Evolutionary conservation across 2,888 invertebrate genomes (phyloP).

Genomic region (Callyntrura sp.): DNA sequence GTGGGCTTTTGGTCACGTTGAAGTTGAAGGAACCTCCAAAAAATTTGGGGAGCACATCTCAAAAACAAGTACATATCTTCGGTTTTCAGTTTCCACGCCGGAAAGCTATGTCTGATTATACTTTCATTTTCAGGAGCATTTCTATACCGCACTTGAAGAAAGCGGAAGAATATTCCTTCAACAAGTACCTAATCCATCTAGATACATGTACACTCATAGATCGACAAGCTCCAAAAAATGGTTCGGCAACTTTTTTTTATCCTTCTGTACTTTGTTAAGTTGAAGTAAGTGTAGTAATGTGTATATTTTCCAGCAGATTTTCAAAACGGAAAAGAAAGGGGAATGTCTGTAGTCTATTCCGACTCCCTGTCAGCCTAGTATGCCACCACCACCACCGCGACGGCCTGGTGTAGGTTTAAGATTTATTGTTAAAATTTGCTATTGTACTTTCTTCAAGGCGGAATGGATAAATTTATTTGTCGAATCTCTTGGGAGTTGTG

Average conservation of each 20-base stretch:
- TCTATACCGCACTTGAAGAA: slow-evolving; percentile 21
- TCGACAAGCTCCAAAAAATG: slow-evolving; percentile 3
- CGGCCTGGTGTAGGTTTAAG: slow-evolving; percentile 18
- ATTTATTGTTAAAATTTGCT: slow-evolving; percentile 37
- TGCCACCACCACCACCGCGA: too few species aligned
- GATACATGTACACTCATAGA: too few species aligned
- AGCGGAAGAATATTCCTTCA: slow-evolving; percentile 10
- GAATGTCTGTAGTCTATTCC: not conserved
- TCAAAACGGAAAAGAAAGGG: not conserved
- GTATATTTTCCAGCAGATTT: too few species aligned
- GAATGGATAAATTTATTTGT: not conserved
- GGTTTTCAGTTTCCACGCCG: not conserved
- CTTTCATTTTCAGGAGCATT: slow-evolving; percentile 5
- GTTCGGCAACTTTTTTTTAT: too few species aligned
- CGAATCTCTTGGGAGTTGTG: slow-evolving; percentile 30
- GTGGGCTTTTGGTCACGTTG: not conserved
- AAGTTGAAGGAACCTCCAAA: not conserved
- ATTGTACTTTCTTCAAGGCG: not conserved
- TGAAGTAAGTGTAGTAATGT: too few species aligned
- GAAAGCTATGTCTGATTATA: not conserved
- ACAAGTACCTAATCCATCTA: slow-evolving; percentile 17
- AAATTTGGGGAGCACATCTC: not conserved
- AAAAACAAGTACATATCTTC: not conserved
- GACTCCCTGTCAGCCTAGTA: not conserved
- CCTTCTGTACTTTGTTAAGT: not conserved